Evolutionary conservation across 1,140 invertebrate genomes (phyloP).

Genomic region (Bombus pyrosoma): DNA sequence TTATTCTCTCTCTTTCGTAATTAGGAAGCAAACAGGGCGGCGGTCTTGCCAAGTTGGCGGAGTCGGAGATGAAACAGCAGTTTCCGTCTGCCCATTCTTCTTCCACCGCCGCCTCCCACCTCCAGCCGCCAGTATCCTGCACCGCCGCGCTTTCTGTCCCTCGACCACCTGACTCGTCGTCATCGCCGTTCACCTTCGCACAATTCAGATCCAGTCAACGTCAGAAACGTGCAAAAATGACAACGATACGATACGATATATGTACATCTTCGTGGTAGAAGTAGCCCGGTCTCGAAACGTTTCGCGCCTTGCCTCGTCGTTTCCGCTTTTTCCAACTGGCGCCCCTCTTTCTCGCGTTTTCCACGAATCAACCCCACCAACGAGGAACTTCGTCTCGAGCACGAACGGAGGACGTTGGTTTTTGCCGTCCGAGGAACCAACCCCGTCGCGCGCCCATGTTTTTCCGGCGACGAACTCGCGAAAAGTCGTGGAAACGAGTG

Average conservation of each 20-base stretch:
- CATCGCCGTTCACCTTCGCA: background rate
- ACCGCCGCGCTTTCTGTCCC: background rate
- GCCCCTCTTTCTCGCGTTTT: background rate
- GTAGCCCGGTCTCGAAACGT: conserved; percentile 20
- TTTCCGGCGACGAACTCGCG: conserved; percentile 27
- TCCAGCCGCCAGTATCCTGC: background rate
- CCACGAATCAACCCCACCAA: conserved; percentile 9
- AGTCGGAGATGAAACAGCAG: conserved; percentile 75
- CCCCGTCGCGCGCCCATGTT: conserved; percentile 24
- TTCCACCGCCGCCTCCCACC: conserved; percentile 28
- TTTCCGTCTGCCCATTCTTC: conserved; percentile 70
- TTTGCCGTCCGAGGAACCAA: background rate
- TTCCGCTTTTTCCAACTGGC: background rate
- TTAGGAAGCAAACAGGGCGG: conserved; percentile 76
- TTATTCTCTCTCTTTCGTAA: conserved; percentile 71
- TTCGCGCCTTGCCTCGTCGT: conserved; percentile 26
- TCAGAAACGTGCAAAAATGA: conserved; percentile 33
- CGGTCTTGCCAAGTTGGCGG: conserved; percentile 75
- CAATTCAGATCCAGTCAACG: background rate
- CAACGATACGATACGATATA: conserved; percentile 48
- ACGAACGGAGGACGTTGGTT: background rate
- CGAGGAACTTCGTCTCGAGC: conserved; percentile 49
- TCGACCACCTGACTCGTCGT: conserved; percentile 50
- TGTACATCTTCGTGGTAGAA: conserved; percentile 57
- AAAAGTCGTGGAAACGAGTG: conserved; percentile 46